phyloP scores from a whole-genome alignment of 2,113 vertebrate genomes.

The Pomatostomus ruficeps region DNA sequence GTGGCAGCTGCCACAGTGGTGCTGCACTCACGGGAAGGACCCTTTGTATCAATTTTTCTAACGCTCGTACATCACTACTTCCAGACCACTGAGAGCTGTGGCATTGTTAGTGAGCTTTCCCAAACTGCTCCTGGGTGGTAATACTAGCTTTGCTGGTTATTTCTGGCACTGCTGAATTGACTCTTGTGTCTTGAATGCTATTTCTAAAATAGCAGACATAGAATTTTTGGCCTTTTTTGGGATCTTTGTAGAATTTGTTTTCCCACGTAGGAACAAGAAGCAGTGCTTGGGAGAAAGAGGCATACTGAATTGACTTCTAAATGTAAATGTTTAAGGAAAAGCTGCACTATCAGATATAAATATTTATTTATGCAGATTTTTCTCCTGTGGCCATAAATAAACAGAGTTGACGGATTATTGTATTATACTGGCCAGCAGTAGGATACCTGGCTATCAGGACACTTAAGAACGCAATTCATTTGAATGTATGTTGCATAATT shows the following conservation, averaged over 20 bases:
- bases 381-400: neutral
- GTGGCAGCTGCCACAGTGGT: neutral
- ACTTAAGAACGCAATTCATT: neutral
- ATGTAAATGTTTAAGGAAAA: slow-evolving; percentile 3
- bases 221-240: neutral
- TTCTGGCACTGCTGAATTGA: neutral
- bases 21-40: neutral
- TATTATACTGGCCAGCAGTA: neutral
- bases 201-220: neutral
- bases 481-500: slow-evolving; percentile 42
- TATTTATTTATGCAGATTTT: slow-evolving; percentile 1
- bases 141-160: neutral
- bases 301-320: neutral
- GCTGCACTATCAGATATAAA: neutral
- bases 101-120: neutral
- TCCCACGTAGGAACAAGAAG: neutral
- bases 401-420: neutral
- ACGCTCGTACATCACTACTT: neutral
- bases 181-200: neutral
- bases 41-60: neutral
- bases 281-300: neutral
- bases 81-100: neutral
- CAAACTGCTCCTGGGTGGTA: neutral
- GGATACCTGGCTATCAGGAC: neutral
- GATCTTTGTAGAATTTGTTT: neutral